Percentiles rank a stretch among this genome's conserved stretches.
These are phyloP conservation scores for Microchirus variegatus DNA, from an alignment of 2,797 vertebrate genomes.

Conservation along the genomic window DNA sequence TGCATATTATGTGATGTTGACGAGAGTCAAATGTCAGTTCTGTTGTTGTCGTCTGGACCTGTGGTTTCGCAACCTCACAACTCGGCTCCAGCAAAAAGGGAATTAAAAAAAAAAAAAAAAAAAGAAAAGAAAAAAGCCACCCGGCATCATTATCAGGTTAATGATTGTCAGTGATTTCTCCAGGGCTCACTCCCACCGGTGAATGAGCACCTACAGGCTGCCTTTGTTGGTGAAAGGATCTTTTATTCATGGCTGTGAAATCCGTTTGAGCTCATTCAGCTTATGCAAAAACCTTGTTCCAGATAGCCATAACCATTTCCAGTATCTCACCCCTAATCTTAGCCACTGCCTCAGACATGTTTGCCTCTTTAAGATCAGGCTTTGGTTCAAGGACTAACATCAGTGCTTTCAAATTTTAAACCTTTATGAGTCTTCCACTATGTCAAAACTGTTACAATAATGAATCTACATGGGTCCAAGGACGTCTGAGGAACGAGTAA, in stretches of 20 bases:
- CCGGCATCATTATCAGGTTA: constrained; percentile 28
- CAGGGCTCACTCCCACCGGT: constrained; percentile 1
- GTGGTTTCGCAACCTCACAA: constrained; percentile 31
- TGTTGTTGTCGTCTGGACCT: constrained; percentile 46
- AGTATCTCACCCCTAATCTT: neutral
- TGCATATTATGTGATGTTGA: constrained; percentile 43
- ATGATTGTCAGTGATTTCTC: constrained; percentile 45
- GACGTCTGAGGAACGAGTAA: neutral
- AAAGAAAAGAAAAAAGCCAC: constrained; percentile 34
- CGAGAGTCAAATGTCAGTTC: constrained; percentile 53
- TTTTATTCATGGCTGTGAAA: constrained; percentile 42
- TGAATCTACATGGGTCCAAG: neutral
- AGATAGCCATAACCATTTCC: neutral
- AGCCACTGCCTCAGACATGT: no score
- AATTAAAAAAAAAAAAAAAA: no score
- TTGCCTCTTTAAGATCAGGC: no score
- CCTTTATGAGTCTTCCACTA: neutral
- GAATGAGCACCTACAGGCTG: constrained; percentile 17
- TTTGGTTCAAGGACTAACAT: no score
- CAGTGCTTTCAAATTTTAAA: no score
- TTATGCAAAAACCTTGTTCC: neutral
- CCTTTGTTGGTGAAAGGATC: constrained; percentile 24
- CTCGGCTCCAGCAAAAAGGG: neutral
- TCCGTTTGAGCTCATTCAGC: constrained; percentile 12
- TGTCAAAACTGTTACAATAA: neutral